These are phyloP conservation scores for Gallinago jamesoni DNA, from an alignment of 2,113 vertebrate genomes.

Conservation along the genomic window DNA sequence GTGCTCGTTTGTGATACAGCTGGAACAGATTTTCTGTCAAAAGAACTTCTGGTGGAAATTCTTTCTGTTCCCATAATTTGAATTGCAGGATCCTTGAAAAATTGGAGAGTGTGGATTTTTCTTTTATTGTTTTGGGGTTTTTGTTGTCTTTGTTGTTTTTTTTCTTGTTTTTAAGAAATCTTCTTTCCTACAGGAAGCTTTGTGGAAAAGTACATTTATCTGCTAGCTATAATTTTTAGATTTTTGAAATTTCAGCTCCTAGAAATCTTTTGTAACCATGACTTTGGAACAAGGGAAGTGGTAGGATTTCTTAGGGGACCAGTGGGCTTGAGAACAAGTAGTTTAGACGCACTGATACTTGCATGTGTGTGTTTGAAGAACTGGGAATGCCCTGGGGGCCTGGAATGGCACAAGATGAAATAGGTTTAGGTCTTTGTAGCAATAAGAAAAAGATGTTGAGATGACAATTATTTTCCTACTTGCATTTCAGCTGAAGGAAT, in stretches of 20 bases:
- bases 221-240: neutral
- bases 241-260: neutral
- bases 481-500: constrained; percentile 88
- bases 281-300: neutral
- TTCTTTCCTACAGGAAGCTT: neutral
- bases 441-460: neutral
- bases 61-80: neutral
- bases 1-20: neutral
- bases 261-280: neutral
- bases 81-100: neutral
- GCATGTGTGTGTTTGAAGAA: neutral
- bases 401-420: neutral
- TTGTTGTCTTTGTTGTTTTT: neutral
- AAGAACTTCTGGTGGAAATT: neutral
- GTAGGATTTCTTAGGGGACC: neutral
- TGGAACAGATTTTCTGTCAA: neutral
- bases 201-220: neutral
- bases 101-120: neutral
- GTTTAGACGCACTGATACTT: neutral
- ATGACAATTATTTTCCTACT: neutral
- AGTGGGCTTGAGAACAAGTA: neutral
- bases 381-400: neutral
- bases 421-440: neutral
- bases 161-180: neutral
- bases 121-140: neutral